Conservation (phyloP, 2,888 invertebrate species). For the Prosapia bicincta region DNA sequence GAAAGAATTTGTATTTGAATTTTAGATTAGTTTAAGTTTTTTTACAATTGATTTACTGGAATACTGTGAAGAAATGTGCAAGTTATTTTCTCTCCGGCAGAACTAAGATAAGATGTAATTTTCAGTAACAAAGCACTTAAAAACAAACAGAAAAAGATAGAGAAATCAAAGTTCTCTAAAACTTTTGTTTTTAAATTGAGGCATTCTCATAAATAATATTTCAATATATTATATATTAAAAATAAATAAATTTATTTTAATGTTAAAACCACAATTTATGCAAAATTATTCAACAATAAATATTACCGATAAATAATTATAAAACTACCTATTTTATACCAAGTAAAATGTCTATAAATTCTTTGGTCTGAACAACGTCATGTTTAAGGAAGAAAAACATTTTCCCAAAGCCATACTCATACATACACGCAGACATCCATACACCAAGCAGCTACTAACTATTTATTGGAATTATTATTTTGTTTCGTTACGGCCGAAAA, state of each 20-base stretch:
- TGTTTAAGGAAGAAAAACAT: background rate
- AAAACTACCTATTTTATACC: background rate
- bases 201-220: background rate
- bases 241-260: background rate
- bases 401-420: constrained; percentile 10
- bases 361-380: background rate
- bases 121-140: no score
- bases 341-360: background rate
- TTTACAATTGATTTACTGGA: no score
- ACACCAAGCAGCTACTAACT: constrained; percentile 24
- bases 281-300: background rate
- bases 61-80: no score
- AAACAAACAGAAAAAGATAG: no score
- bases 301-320: background rate
- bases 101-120: no score
- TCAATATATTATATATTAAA: no score
- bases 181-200: background rate
- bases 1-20: no score
- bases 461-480: constrained; percentile 23
- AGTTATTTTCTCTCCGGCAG: no score
- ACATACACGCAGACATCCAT: constrained; percentile 6
- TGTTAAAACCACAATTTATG: background rate
- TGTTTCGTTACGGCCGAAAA: constrained; percentile 22
- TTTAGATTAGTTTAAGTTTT: no score
- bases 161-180: no score